Evolutionary conservation across 1,140 invertebrate species (phyloP).

Genomic region (Tetragnatha versicolor): DNA sequence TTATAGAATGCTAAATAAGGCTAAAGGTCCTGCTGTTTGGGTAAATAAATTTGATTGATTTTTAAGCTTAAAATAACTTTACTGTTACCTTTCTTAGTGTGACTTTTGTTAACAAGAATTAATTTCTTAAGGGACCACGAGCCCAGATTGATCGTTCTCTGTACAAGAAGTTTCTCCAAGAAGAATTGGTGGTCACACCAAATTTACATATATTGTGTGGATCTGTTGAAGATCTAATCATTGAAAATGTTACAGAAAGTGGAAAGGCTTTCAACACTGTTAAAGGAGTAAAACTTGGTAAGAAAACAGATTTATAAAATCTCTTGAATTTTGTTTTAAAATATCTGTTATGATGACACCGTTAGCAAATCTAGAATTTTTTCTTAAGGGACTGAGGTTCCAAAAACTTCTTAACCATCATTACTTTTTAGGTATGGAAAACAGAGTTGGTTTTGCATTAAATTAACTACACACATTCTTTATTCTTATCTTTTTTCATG

Average conservation of each 20-base stretch:
- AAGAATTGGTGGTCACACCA: conserved; percentile 72
- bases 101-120: background rate
- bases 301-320: background rate
- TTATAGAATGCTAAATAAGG: conserved; percentile 76
- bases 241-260: conserved; percentile 62
- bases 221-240: conserved; percentile 84
- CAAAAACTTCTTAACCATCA: no score
- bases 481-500: no score
- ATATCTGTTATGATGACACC: no score
- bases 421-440: no score
- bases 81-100: background rate
- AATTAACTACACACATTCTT: no score
- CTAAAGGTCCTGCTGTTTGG: conserved; percentile 89
- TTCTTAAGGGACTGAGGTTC: no score
- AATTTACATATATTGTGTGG: conserved; percentile 78
- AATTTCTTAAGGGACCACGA: conserved; percentile 70
- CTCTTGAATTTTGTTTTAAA: no score
- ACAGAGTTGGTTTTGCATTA: no score
- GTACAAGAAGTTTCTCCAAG: conserved; percentile 85
- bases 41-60: conserved; percentile 58
- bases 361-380: no score
- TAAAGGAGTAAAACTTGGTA: conserved; percentile 49
- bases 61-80: background rate
- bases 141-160: conserved; percentile 89
- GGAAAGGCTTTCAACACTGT: background rate